A percentile compares a stretch with the other conserved stretches of the same genome.
Evolutionary conservation across 1,140 invertebrate genomes (phyloP).

Genomic region (Anoplolepis gracilipes): DNA sequence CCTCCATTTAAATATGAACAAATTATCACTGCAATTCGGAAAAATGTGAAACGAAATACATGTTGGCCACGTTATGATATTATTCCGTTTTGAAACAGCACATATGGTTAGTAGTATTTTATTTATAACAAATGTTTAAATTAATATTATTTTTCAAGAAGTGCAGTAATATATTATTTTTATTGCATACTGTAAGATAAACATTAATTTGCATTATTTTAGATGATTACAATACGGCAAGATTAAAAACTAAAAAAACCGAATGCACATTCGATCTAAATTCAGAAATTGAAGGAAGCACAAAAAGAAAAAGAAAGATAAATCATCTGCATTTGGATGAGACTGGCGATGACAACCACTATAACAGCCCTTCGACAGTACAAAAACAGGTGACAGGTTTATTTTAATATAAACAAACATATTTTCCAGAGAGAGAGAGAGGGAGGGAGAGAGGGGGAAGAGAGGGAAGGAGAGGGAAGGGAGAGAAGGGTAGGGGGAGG

Average conservation of each 20-base stretch:
- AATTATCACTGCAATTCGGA: background rate
- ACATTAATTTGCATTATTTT: conserved; percentile 16
- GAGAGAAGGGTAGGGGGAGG: too few relatives aligned
- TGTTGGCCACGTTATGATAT: conserved; percentile 12
- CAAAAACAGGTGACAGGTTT: conserved; percentile 1
- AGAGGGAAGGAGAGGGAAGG: too few relatives aligned
- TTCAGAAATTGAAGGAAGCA: background rate
- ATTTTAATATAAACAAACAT: background rate
- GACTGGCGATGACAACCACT: background rate
- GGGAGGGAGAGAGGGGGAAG: too few relatives aligned
- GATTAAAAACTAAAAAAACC: conserved; percentile 1
- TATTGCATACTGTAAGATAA: background rate
- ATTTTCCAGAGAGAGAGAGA: background rate
- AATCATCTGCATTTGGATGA: background rate
- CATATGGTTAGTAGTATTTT: conserved; percentile 5
- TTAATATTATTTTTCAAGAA: background rate
- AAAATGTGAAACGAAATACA: conserved; percentile 11
- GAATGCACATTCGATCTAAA: conserved; percentile 19
- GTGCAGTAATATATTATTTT: background rate
- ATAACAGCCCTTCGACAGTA: background rate
- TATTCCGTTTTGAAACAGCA: background rate
- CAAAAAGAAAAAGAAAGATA: background rate
- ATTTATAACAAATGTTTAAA: conserved; percentile 7
- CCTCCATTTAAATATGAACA: conserved; percentile 1
- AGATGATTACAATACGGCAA: conserved; percentile 12